Base-by-base conservation (phyloP, 2,888 invertebrate species). In the Cantharis rustica region DNA sequence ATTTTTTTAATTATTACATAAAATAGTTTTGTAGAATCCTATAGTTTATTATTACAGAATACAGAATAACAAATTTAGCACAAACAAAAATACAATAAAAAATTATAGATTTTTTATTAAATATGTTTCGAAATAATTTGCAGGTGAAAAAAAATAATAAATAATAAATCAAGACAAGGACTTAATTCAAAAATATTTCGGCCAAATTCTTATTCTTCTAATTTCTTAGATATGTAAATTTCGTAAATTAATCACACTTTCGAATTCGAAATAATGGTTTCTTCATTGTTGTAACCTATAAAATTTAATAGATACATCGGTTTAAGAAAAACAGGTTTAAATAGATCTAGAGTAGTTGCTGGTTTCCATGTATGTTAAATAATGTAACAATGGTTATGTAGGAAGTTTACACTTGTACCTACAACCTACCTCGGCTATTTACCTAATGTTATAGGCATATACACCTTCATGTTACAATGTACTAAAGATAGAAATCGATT, bases 341-440 rank as follows among this genome's bases (percentile, higher is more conserved):
- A 66, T 23, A 23, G 64, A 20, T 66, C 64, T 66, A 66, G 64
- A 20, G 64, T 66, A 66, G 64, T 66, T 69, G 47, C 11, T 31
- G 20, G 47, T 17, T 31, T 31, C 47, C 17, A 17, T 69, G 17
- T 31, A 69, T 27, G 26, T 69, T 69, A 69, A 26, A 69, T 69
- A 47, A 69, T 69, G 69, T 17, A 69, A 69, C 69, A 69, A 69
- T 69, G n/a, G 69, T 47, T 61, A 61, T 69, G 69, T 69, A 61
- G 69, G 69, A 17, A 69, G 69, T 69, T 69, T 31, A 69, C 69
- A 69, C 69, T 69, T 69, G 31, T 31, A 31, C 47, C 47, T 47
- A 69, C 69, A 69, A 31, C 47, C 69, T 61, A 69, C 47, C 15
- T 61, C 15, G 17, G 47, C 31, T 69, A 69, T 31, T 47, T 69